Evolutionary conservation across 2,797 vertebrate genomes (phyloP), one percentile per base, ranked within the genome.

Genomic region (Sparus aurata): DNA sequence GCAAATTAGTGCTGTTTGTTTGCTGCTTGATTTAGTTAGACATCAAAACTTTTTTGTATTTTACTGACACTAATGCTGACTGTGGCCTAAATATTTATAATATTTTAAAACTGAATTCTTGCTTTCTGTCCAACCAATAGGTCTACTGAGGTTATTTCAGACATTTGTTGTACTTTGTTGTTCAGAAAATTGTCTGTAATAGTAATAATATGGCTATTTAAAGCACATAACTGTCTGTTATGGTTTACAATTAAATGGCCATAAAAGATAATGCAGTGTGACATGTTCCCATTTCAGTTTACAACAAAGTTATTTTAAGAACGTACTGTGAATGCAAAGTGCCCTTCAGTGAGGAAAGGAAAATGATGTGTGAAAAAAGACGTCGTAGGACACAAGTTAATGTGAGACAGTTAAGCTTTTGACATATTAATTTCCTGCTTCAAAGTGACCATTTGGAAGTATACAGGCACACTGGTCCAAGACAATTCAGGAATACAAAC

Each of bases 291-390:
- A 73, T 68, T 77, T 73, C 43, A 73, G 73, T 75, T 43, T 23
- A 22, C 27, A 73, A 84, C 69, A 25, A 59, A 75, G 55, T 61
- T 71, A 80, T 85, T 83, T 81, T 50, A 46, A 61, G 41, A 45
- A 38, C 34, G 8, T 46, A 38, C 9, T 38, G 38, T 38, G 45
- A 80, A 75, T 75, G 54, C 22, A 62, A 79, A 57, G 53, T 54
- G 57, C 12, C 49, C 3, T 20, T 69, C 53, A 55, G 49, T 25
- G 64, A 79, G 70, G 38, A 75, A 73, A 79, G 65, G 38, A 27
- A 75, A 73, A 79, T 52, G 58, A 61, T 50, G 46, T 34, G 46
- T 18, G 11, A 59, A 65, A 67, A 73, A 64, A 64, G 0, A 72
- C 22, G 63, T 76, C 73, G 34, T 74, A 15, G 57, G 69, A 77